Base-by-base conservation (phyloP, 1,140 invertebrate genomes). In the Theocolax elegans region DNA sequence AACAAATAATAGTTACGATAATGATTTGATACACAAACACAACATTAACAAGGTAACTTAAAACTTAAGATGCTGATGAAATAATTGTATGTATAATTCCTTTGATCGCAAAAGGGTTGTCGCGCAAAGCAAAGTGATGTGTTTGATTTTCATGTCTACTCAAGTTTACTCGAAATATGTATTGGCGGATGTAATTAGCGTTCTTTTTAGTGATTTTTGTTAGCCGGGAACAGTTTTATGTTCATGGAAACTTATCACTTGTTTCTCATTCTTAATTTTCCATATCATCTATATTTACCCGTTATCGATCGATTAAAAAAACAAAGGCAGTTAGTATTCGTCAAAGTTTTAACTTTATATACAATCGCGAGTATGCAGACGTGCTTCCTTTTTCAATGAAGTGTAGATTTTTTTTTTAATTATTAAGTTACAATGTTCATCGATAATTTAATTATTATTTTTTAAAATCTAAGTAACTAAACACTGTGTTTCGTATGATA, bases 1-100 rank as follows among this genome's bases (percentile, higher is more conserved):
- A 83, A 83, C 66, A 82, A 81, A 79, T 79, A 80, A 82, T 80
- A 83, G 77, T 83, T 83, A 81, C 72, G 76, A 82, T 71, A 64
- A 85, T 81, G 78, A 86, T 86, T 86, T 86, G 82, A 84, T 86
- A 86, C 83, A 81, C 78, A 79, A 81, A 78, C 73, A 84, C 80
- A 81, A 80, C 77, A 83, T 81, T 83, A 81, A 83, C 73, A 83
- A 85, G 81, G 76, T 83, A 80, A 84, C 76, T 79, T 63, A 44
- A 70, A 63, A 70, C 29, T 65, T 79, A 80, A 83, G 77, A 78
- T 81, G 79, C 64, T 82, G 75, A n/a, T n/a, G n/a, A 83, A 82
- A 81, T 81, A 81, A 83, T 82, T 74, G 71, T 78, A 81, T 72
- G 75, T 74, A 75, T 77, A 81, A 81, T 83, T 81, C 76, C 75